phyloP scores from a whole-genome alignment of 1,140 invertebrate species.

The Cotesia typhae region DNA sequence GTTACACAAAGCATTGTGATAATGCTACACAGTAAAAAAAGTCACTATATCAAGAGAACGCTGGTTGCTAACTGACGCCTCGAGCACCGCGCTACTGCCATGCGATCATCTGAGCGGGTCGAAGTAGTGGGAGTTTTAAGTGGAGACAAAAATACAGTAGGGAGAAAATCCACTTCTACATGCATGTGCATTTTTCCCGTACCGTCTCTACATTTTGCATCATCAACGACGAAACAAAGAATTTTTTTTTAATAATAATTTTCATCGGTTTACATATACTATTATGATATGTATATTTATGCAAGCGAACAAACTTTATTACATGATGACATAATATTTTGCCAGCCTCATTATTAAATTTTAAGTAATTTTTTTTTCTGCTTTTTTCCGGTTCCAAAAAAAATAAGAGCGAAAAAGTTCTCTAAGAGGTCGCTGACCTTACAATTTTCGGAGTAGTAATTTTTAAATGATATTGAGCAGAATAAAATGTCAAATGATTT shows the following conservation, averaged over 20 bases:
- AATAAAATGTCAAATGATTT: background rate
- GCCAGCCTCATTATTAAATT: no score
- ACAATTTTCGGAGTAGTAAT: no score
- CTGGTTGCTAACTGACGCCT: slow-evolving; percentile 66
- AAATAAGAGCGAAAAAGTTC: no score
- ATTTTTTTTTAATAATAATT: background rate
- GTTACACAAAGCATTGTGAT: slow-evolving; percentile 52
- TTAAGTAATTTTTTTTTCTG: no score
- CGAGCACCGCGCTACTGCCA: slow-evolving; percentile 43
- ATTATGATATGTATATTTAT: background rate
- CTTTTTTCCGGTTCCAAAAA: no score
- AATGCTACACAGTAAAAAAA: slow-evolving; percentile 25
- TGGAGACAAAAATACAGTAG: slow-evolving; percentile 16
- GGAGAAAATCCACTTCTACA: slow-evolving; percentile 25
- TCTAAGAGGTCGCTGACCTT: no score
- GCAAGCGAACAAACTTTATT: background rate
- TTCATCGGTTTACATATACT: background rate
- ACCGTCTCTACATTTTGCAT: background rate
- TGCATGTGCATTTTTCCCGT: slow-evolving; percentile 28
- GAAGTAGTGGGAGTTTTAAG: slow-evolving; percentile 26
- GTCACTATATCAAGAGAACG: slow-evolving; percentile 47
- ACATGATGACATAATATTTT: no score
- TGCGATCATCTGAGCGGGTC: slow-evolving; percentile 59
- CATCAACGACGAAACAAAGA: slow-evolving; percentile 17
- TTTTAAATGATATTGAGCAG: no score